These are phyloP conservation scores for Aphodius granarius DNA, from an alignment of 2,888 invertebrate genomes.

Conservation along the genomic window DNA sequence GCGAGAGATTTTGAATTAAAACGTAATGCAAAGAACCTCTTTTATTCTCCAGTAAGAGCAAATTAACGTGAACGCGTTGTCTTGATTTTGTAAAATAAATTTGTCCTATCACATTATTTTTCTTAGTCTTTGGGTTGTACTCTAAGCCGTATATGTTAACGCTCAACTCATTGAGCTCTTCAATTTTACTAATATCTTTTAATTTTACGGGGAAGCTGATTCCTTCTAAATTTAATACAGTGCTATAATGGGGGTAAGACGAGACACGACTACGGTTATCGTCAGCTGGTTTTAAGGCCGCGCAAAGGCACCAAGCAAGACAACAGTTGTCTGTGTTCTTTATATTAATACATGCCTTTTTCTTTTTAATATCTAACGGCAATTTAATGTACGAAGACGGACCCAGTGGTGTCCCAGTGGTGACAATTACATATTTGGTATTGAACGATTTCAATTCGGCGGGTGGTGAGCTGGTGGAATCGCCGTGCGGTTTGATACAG, in stretches of 20 bases:
- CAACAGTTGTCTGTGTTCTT: not conserved
- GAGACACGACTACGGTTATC: no score
- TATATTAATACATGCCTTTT: not conserved
- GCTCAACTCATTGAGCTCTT: not conserved
- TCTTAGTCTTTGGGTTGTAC: not conserved
- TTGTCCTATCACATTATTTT: not conserved
- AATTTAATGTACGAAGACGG: constrained; percentile 31
- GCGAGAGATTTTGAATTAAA: not conserved
- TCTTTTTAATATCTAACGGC: no score
- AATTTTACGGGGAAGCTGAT: not conserved
- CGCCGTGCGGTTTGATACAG: not conserved
- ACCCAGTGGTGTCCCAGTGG: constrained; percentile 16
- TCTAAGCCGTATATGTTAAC: not conserved
- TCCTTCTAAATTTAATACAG: not conserved
- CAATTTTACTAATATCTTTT: not conserved
- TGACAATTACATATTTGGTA: not conserved
- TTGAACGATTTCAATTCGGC: constrained; percentile 9
- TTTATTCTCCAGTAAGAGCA: not conserved
- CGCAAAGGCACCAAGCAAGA: not conserved
- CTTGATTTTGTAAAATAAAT: not conserved
- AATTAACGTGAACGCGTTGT: not conserved
- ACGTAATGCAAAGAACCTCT: not conserved
- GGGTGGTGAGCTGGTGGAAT: not conserved
- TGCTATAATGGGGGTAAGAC: not conserved
- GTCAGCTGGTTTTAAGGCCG: not conserved